A percentile compares a stretch with the other conserved stretches of the same genome.
phyloP scores from a whole-genome alignment of 2,113 vertebrate genomes.

The Boleophthalmus pectinirostris region DNA sequence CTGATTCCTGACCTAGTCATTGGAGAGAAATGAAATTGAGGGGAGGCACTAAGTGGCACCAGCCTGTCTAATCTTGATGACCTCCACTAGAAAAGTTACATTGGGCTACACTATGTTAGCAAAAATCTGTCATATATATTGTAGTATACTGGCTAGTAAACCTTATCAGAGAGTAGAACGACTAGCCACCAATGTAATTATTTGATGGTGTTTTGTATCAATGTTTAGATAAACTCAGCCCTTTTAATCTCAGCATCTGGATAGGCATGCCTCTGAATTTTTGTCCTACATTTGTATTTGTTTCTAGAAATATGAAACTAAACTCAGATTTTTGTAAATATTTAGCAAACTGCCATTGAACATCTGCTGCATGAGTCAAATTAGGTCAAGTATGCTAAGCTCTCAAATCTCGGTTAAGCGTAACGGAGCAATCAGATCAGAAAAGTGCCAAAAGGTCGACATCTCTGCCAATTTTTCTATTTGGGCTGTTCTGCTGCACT shows the following conservation, averaged over 20 bases:
- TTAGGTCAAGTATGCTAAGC: conserved; percentile 42
- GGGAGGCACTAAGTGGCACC: too few species aligned
- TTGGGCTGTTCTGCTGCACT: conserved; percentile 14
- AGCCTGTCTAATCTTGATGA: too few species aligned
- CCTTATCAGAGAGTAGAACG: too few species aligned
- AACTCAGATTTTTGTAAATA: neutral
- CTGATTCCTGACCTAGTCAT: too few species aligned
- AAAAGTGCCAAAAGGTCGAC: conserved; percentile 29
- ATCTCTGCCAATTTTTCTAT: conserved; percentile 28
- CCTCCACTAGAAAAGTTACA: too few species aligned
- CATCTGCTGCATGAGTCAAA: conserved; percentile 49
- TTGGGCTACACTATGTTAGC: too few species aligned
- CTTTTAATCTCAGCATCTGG: neutral
- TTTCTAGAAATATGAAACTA: neutral
- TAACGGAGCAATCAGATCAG: conserved; percentile 22
- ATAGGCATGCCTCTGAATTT: too few species aligned
- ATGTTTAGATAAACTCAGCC: neutral
- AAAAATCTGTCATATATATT: too few species aligned
- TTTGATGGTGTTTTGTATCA: neutral
- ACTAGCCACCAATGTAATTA: neutral
- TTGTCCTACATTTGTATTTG: neutral
- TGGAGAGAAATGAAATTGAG: too few species aligned
- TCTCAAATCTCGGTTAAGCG: conserved; percentile 38
- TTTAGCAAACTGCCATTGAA: conserved; percentile 25
- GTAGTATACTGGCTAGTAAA: too few species aligned